A percentile compares a stretch with the other conserved stretches of the same genome.
Conservation (phyloP, 2,797 vertebrate genomes). For the Tokudaia tokunoshimensis region DNA sequence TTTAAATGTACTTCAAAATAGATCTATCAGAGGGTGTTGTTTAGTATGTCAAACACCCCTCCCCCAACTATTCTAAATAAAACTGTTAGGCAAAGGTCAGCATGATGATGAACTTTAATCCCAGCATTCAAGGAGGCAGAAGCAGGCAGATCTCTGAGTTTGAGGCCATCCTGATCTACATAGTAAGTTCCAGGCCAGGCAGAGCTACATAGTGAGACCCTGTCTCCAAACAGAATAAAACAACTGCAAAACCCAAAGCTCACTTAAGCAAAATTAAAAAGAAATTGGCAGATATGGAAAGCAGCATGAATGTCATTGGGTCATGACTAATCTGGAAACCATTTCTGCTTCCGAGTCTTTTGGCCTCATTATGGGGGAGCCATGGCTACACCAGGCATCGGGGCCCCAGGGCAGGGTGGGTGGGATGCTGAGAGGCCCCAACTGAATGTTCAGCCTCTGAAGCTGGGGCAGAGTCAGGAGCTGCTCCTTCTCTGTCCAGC, state of each 20-base stretch:
- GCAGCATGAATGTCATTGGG: not conserved
- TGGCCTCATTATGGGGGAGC: not conserved
- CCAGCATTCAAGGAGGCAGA: not conserved
- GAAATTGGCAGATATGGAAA: not conserved
- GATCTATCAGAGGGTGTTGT: not conserved
- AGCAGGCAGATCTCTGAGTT: not conserved
- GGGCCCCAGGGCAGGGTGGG: not conserved
- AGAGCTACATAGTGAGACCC: not conserved
- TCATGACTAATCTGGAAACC: conserved; percentile 2
- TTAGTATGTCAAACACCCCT: not conserved
- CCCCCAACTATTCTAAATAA: not conserved
- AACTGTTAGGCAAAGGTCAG: not conserved
- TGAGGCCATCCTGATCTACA: not conserved
- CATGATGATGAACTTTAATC: not conserved
- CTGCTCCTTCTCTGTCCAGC: not conserved
- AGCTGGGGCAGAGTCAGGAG: not conserved
- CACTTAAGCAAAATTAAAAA: not conserved
- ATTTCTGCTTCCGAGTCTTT: conserved; percentile 26
- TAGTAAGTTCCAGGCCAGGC: not conserved
- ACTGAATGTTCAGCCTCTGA: not conserved
- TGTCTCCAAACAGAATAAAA: not conserved
- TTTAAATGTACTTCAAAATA: not conserved
- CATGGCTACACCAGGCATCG: not conserved
- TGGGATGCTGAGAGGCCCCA: not conserved
- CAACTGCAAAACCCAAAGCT: not conserved